These are phyloP conservation scores for Drosophila rhopaloa DNA, from an alignment of 1,140 invertebrate genomes.

Conservation along the genomic window DNA sequence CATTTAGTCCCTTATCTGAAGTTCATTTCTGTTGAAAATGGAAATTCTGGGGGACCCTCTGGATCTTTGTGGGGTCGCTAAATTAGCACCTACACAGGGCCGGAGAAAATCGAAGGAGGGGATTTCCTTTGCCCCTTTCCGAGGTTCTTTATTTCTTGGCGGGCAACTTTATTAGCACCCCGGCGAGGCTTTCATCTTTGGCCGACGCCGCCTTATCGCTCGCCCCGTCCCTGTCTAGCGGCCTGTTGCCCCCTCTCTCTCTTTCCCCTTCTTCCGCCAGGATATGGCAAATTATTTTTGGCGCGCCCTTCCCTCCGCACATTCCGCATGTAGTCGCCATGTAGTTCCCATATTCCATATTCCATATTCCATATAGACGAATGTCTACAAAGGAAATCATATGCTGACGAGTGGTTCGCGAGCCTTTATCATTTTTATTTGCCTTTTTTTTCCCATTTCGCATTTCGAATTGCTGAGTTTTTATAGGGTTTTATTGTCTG, in stretches of 20 bases:
- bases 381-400: constrained; percentile 12
- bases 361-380: neutral
- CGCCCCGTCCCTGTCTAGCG: neutral
- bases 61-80: constrained; percentile 48
- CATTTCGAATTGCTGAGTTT: neutral
- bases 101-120: neutral
- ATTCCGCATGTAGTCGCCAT: neutral
- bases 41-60: constrained; percentile 38
- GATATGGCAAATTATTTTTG: constrained; percentile 71
- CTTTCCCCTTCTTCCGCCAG: constrained; percentile 19
- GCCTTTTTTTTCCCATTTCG: neutral
- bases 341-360: no score
- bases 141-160: constrained; percentile 19
- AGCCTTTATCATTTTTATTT: constrained; percentile 14
- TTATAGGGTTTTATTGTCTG: constrained; percentile 21
- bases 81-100: constrained; percentile 72
- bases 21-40: constrained; percentile 75
- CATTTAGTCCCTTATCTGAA: constrained; percentile 74
- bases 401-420: neutral
- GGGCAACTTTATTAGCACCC: constrained; percentile 75
- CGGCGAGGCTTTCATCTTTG: constrained; percentile 60
- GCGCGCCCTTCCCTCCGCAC: constrained; percentile 25
- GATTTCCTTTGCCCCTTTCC: neutral
- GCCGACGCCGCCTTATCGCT: constrained; percentile 15
- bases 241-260: no score